These are phyloP conservation scores for Sialis lutaria DNA, from an alignment of 2,888 invertebrate species.

Conservation along the genomic window DNA sequence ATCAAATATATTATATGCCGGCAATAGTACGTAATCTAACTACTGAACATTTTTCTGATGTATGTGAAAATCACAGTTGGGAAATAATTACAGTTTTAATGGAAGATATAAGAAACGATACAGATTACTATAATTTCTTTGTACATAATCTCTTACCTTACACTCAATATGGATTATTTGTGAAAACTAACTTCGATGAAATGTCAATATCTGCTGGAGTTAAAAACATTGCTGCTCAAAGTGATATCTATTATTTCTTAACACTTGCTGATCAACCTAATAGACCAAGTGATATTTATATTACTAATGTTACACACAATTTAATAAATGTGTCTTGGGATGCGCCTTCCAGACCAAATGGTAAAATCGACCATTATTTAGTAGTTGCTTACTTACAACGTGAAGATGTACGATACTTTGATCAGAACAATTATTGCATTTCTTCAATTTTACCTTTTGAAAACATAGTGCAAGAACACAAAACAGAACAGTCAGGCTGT, in stretches of 20 bases:
- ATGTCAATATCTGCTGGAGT: slow-evolving; percentile 27
- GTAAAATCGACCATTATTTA: slow-evolving; percentile 21
- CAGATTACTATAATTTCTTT: slow-evolving; percentile 5
- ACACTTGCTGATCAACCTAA: slow-evolving; percentile 41
- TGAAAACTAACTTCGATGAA: slow-evolving; percentile 40
- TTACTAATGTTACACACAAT: slow-evolving; percentile 18
- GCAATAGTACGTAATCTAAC: slow-evolving; percentile 16
- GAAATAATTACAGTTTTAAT: slow-evolving; percentile 13
- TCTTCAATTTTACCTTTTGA: slow-evolving; percentile 16
- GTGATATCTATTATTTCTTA: slow-evolving; percentile 40
- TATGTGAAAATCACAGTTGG: slow-evolving; percentile 19
- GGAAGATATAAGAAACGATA: slow-evolving; percentile 12
- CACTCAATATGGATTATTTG: slow-evolving; percentile 55
- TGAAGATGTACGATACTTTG: slow-evolving; percentile 18
- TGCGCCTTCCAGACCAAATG: slow-evolving; percentile 28
- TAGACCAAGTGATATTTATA: slow-evolving; percentile 17
- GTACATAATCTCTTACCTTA: slow-evolving; percentile 37
- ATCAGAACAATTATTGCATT: slow-evolving; percentile 32
- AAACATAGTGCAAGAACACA: background rate
- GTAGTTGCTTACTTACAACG: slow-evolving; percentile 20
- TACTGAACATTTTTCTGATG: slow-evolving; percentile 10
- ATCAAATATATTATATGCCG: slow-evolving; percentile 43
- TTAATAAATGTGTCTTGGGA: slow-evolving; percentile 36
- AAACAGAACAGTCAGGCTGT: background rate
- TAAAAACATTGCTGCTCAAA: slow-evolving; percentile 36